A percentile compares a stretch with the other conserved stretches of the same genome.
phyloP scores from a whole-genome alignment of 2,797 vertebrate genomes.

The Amphiprion clarkii region DNA sequence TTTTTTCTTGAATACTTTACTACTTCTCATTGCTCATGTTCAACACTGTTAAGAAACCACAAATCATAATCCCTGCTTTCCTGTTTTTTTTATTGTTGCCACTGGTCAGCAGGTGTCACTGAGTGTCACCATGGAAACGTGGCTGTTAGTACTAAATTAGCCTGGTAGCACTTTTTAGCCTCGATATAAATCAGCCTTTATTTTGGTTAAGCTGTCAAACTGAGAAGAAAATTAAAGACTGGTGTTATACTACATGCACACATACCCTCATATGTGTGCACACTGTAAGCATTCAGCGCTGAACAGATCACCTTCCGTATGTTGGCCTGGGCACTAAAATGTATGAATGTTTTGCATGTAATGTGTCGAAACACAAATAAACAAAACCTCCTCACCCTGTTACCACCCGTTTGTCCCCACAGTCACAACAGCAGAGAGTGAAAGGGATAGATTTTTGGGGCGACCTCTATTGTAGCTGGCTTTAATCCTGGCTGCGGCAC shows the following conservation, averaged over 20 bases:
- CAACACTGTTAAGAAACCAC: neutral
- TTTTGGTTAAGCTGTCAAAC: neutral
- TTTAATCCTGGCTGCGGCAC: conserved; percentile 80
- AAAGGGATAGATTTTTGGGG: conserved; percentile 62
- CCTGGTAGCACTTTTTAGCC: neutral
- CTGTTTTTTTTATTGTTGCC: neutral
- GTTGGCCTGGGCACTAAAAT: conserved; percentile 2
- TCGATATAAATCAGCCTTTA: neutral
- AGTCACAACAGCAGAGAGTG: conserved; percentile 19
- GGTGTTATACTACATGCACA: too few relatives aligned
- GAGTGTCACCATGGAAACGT: neutral
- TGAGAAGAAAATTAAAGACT: neutral
- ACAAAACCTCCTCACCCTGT: conserved; percentile 17
- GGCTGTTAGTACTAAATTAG: neutral
- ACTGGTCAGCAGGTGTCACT: neutral
- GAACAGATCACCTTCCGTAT: too few relatives aligned
- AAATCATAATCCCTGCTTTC: neutral
- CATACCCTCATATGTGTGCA: neutral
- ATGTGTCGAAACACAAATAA: neutral
- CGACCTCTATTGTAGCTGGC: conserved; percentile 66
- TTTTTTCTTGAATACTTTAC: neutral
- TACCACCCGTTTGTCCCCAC: conserved; percentile 23
- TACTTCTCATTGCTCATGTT: neutral
- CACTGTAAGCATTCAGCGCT: neutral
- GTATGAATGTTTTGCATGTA: conserved; percentile 18